Evolutionary conservation across 2,888 invertebrate genomes (phyloP).

Genomic region (Halocaridina rubra): DNA sequence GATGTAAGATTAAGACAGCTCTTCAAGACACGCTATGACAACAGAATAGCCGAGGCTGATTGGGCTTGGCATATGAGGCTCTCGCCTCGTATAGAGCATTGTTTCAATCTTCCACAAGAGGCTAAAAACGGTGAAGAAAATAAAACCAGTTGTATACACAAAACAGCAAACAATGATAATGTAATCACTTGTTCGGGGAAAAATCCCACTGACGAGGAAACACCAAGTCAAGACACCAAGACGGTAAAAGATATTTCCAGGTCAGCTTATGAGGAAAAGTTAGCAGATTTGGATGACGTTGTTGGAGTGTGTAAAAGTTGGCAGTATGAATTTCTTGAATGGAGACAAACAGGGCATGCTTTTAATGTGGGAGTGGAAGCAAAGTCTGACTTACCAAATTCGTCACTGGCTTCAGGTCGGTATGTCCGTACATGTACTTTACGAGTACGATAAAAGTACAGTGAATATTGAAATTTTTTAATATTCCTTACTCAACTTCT

Average conservation of each 20-base stretch:
- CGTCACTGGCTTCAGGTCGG: conserved; percentile 44
- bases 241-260: no score
- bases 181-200: no score
- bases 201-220: no score
- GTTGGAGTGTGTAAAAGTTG: conserved; percentile 17
- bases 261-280: neutral
- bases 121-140: no score
- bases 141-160: no score
- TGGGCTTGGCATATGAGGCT: conserved; percentile 55
- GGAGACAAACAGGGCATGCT: conserved; percentile 33
- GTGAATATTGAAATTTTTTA: no score
- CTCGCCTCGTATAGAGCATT: conserved; percentile 22
- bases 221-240: no score
- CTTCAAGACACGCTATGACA: conserved; percentile 33
- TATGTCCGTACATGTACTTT: no score
- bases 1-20: conserved; percentile 29
- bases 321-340: conserved; percentile 33
- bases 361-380: conserved; percentile 14
- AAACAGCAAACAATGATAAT: no score
- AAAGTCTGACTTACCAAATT: conserved; percentile 12
- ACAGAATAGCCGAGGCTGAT: conserved; percentile 36
- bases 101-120: neutral
- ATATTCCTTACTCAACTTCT: no score
- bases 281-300: neutral
- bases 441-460: no score